phyloP scores from a whole-genome alignment of 2,797 vertebrate species.

The Alca torda region DNA sequence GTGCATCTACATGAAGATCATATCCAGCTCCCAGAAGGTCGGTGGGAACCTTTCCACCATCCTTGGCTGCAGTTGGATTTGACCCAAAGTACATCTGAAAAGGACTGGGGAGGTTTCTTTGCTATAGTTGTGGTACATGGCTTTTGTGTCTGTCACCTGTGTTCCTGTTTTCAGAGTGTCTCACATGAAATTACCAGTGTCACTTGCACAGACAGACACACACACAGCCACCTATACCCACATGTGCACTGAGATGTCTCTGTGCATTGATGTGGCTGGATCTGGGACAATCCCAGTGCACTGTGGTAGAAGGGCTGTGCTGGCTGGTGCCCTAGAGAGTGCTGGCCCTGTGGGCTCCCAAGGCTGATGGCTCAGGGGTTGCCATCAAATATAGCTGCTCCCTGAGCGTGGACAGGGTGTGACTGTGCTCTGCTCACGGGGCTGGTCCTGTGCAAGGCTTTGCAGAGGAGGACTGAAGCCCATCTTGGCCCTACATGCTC shows the following conservation, averaged over 20 bases:
- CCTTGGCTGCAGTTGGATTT: neutral
- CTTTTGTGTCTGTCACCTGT: neutral
- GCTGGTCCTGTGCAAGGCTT: neutral
- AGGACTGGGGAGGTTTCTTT: neutral
- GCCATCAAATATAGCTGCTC: neutral
- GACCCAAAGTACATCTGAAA: neutral
- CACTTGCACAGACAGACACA: neutral
- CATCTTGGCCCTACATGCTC: neutral
- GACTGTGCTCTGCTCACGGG: neutral
- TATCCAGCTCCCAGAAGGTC: neutral
- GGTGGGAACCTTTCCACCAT: neutral
- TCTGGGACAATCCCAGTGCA: neutral
- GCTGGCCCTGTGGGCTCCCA: neutral
- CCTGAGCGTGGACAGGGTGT: rapidly evolving
- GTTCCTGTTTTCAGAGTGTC: neutral
- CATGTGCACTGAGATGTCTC: neutral
- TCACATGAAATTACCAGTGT: neutral
- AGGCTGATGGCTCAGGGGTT: neutral
- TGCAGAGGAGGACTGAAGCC: neutral
- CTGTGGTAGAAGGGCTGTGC: neutral
- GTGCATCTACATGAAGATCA: neutral
- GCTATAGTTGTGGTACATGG: neutral
- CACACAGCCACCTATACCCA: neutral
- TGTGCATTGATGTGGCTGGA: neutral
- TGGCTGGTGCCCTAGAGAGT: neutral